phyloP scores from a whole-genome alignment of 2,888 invertebrate species.

The Leucophenga montana region DNA sequence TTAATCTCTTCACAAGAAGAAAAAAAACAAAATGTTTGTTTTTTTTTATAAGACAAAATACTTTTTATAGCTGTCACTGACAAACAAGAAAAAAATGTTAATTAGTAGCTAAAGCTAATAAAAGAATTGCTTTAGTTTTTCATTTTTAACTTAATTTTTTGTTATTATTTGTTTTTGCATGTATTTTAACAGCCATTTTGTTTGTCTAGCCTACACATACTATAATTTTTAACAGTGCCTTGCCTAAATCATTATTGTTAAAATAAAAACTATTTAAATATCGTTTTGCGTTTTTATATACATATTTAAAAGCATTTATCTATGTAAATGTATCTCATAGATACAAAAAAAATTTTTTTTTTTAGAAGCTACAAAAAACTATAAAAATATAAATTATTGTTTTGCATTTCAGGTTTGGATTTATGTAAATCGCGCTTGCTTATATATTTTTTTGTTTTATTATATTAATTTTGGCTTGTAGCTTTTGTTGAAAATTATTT shows the following conservation, averaged over 20 bases:
- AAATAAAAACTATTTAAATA: constrained; percentile 6
- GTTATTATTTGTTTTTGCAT: no score
- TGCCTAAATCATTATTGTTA: constrained; percentile 15
- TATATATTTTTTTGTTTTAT: constrained; percentile 25
- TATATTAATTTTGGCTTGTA: neutral
- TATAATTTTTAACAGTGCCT: constrained; percentile 32
- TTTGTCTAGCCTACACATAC: no score
- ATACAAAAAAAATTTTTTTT: no score
- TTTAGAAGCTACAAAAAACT: constrained; percentile 7
- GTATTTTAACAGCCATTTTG: no score
- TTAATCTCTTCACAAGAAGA: no score
- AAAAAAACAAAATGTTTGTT: no score
- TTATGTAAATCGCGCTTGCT: constrained; percentile 20
- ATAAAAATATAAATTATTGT: constrained; percentile 37
- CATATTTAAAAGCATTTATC: constrained; percentile 13
- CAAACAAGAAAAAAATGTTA: no score
- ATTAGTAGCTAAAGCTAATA: no score
- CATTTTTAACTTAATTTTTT: neutral
- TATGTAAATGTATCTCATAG: neutral
- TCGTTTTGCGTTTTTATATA: no score
- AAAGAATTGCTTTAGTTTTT: neutral
- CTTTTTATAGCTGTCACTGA: no score
- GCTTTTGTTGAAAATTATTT: constrained; percentile 60
- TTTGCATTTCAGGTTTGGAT: constrained; percentile 37
- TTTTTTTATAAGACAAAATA: no score